Base-by-base conservation (phyloP, 2,113 vertebrate genomes). In the Brachyhypopomus gauderio region DNA sequence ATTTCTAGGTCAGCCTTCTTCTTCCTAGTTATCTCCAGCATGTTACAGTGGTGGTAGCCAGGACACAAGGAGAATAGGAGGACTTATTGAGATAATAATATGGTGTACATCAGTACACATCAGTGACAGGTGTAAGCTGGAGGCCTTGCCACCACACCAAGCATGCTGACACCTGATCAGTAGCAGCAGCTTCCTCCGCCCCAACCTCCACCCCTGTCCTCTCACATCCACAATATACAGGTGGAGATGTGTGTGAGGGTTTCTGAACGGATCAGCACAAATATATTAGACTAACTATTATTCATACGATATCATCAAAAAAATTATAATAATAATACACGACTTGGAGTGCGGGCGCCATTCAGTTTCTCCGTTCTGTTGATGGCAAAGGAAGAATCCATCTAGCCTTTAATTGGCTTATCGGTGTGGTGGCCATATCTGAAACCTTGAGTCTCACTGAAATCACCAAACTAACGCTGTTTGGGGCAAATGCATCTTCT, bases 31-130 rank as follows among this genome's bases (percentile, higher is more conserved):
- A 91, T 92, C 90, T 91, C 77, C 84, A 83, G 87, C 88, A 87
- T 84, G 88, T 25, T 64, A 87, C 80, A 85, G 86, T 81, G 88
- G 84, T 75, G 85, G 87, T 90, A 87, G 89, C 88, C 55, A 88
- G 87, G 89, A 89, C 82, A 86, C 30, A 85, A 60, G 83, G 84
- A 93, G 92, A 92, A 92, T 91, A 90, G 91, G 89, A 85, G 87
- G 85, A 89, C 90, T 92, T 92, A 92, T 93, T 91, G 89, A 91
- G 91, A 91, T 92, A 91, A 91, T 92, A 91, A 92, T 88, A 86
- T 88, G 85, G 88, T 89, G 84, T 90, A 90, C 88, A 88, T 86
- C 78, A 84, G 88, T 89, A 83, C 89, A 90, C 88, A 88, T 86
- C 78, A 84, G 89, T 93, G 92, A 93, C 92, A 92, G 92, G 90